Conservation (phyloP, 2,888 invertebrate genomes). For the Melanargia galathea region DNA sequence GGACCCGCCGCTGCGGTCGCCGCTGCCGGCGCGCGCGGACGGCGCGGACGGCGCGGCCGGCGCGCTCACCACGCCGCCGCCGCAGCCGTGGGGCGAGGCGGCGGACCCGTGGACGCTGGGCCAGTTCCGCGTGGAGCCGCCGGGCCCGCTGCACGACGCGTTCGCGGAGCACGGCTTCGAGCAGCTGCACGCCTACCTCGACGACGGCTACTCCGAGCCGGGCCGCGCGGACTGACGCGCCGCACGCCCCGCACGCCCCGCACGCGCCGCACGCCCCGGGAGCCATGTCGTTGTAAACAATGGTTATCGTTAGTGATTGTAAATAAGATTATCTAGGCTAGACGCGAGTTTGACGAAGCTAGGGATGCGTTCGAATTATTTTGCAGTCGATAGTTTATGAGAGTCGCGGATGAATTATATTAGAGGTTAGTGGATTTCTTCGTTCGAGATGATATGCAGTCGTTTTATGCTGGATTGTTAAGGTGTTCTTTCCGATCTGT, state of each 20-base stretch:
- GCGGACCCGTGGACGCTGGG: constrained; percentile 71
- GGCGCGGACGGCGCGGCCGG: constrained; percentile 65
- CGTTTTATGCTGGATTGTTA: constrained; percentile 32
- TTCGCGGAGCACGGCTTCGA: constrained; percentile 74
- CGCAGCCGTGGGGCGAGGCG: constrained; percentile 29
- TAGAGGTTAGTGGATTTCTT: constrained; percentile 52
- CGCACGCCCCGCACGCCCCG: no score
- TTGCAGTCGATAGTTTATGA: constrained; percentile 73
- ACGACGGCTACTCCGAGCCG: constrained; percentile 66
- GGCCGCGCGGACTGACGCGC: constrained; percentile 72
- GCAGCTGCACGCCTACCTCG: constrained; percentile 63
- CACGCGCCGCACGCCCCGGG: no score
- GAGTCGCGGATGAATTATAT: constrained; percentile 52
- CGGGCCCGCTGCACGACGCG: constrained; percentile 64
- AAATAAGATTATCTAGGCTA: constrained; percentile 78
- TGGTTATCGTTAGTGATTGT: constrained; percentile 72
- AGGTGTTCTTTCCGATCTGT: constrained; percentile 23
- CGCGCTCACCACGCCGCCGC: constrained; percentile 41
- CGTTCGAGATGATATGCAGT: constrained; percentile 34
- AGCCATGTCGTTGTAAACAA: constrained; percentile 73
- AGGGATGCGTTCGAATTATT: constrained; percentile 74
- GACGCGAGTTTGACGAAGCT: constrained; percentile 71
- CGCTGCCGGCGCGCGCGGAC: constrained; percentile 49
- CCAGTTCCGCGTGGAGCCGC: constrained; percentile 72
- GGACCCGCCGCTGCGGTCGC: constrained; percentile 43